phyloP scores from a whole-genome alignment of 2,888 invertebrate genomes.

The Biston betularia region DNA sequence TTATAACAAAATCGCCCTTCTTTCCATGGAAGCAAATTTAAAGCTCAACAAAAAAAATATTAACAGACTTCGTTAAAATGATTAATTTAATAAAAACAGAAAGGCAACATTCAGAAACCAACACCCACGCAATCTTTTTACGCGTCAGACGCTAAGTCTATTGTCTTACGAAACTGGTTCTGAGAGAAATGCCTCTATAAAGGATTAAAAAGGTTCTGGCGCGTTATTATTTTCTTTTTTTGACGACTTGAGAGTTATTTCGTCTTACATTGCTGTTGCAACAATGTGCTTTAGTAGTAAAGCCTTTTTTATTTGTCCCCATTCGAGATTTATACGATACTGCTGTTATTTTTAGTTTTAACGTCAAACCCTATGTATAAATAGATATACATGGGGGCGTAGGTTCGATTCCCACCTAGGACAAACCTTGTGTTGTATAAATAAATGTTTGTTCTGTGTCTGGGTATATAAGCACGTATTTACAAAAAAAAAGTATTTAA shows the following conservation, averaged over 20 bases:
- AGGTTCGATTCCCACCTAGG: too few species aligned
- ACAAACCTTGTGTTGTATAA: too few species aligned
- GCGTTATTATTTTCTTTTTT: constrained; percentile 60
- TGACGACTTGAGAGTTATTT: constrained; percentile 57
- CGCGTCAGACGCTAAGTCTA: constrained; percentile 34
- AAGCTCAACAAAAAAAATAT: too few species aligned
- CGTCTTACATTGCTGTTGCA: constrained; percentile 48
- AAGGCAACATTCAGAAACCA: neutral
- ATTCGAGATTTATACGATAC: constrained; percentile 18
- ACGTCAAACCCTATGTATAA: too few species aligned
- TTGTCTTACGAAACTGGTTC: constrained; percentile 67
- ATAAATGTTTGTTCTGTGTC: too few species aligned
- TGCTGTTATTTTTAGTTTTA: constrained; percentile 4
- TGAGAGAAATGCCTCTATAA: constrained; percentile 54
- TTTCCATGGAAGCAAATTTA: too few species aligned
- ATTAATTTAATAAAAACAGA: neutral
- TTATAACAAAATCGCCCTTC: too few species aligned
- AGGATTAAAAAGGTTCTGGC: constrained; percentile 56
- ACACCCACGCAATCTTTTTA: constrained; percentile 11
- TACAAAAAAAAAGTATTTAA: too few species aligned
- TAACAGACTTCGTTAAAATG: neutral
- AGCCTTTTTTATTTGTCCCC: constrained; percentile 17
- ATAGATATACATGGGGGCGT: too few species aligned
- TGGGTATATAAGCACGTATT: too few species aligned
- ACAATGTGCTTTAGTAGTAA: constrained; percentile 40